Conservation (phyloP, 1,140 invertebrate species). For the Drosophila repletoides region DNA sequence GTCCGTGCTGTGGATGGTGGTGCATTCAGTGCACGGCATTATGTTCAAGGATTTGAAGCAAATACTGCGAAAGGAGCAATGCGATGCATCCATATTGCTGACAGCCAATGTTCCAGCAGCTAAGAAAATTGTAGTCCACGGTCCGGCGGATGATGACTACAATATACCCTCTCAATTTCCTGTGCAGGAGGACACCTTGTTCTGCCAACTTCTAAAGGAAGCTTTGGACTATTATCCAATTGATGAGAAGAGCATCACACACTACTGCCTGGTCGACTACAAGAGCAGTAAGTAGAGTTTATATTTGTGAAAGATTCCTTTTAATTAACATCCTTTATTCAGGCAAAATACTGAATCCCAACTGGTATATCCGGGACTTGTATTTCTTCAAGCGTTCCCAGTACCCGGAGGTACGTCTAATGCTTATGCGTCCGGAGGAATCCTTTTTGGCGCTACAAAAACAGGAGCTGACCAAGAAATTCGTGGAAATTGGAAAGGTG, state of each 20-base stretch:
- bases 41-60: conserved; percentile 99
- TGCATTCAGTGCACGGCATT: conserved; percentile 98
- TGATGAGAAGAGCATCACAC: conserved; percentile 92
- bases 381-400: conserved; percentile 99
- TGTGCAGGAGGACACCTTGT: conserved; percentile 99
- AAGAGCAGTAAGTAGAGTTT: conserved; percentile 93
- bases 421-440: conserved; percentile 95
- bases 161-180: conserved; percentile 99
- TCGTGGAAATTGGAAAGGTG: conserved; percentile 98
- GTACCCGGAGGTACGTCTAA: conserved; percentile 97
- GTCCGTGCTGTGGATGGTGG: conserved; percentile 98
- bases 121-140: conserved; percentile 99
- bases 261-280: conserved; percentile 98
- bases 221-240: conserved; percentile 99
- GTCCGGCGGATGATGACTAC: conserved; percentile 88
- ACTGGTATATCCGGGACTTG: conserved; percentile 97
- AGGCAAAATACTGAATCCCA: conserved; percentile 87
- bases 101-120: conserved; percentile 99
- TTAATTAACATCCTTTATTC: neutral
- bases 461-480: conserved; percentile 96
- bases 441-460: conserved; percentile 96
- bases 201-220: conserved; percentile 97
- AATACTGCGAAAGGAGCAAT: conserved; percentile 99
- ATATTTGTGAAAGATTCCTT: neutral
- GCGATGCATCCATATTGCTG: conserved; percentile 97